Conservation (phyloP, 2,113 vertebrate species). For the Hippocampus guttulatus region DNA sequence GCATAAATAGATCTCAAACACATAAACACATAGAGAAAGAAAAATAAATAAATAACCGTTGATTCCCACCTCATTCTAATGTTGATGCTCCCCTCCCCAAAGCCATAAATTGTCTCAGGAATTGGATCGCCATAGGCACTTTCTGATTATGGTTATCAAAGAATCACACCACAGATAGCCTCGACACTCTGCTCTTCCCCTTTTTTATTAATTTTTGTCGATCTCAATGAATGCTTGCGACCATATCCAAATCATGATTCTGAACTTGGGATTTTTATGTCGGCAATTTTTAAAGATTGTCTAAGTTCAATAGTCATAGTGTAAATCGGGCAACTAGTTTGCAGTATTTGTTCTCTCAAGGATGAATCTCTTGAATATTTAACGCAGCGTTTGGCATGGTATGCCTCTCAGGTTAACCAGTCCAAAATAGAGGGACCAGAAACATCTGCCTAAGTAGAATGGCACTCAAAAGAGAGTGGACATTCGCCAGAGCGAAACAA, state of each 20-base stretch:
- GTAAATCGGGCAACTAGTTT: neutral
- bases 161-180: constrained; percentile 80
- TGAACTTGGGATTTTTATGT: neutral
- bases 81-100: constrained; percentile 80
- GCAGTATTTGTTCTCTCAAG: neutral
- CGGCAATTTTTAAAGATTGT: neutral
- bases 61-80: constrained; percentile 95
- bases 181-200: constrained; percentile 49
- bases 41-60: constrained; percentile 66
- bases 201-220: constrained; percentile 35
- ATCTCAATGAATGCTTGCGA: constrained; percentile 14
- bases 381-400: neutral
- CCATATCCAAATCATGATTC: constrained; percentile 30
- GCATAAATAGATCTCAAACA: constrained; percentile 83
- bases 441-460: neutral
- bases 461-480: neutral
- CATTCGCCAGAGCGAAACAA: neutral
- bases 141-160: constrained; percentile 93
- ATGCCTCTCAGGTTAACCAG: neutral
- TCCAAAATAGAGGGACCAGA: neutral
- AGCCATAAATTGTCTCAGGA: constrained; percentile 86
- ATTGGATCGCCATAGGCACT: constrained; percentile 83
- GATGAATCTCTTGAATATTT: neutral
- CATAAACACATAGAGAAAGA: constrained; percentile 9
- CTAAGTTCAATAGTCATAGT: neutral